Evolutionary conservation across 1,140 invertebrate genomes (phyloP).

Genomic region (Caerostris extrusa): DNA sequence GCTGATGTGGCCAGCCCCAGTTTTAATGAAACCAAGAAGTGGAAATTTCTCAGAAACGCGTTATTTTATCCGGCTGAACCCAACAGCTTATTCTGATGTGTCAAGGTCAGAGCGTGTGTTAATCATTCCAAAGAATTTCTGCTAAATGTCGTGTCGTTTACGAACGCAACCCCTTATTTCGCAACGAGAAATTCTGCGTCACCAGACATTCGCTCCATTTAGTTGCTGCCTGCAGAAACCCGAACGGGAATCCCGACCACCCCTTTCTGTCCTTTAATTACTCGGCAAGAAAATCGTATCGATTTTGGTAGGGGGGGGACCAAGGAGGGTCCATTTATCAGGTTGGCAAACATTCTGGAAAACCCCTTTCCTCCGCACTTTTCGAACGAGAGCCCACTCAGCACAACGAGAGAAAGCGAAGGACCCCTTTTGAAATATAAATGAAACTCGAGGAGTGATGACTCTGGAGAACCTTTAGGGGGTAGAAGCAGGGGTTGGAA

Average conservation of each 20-base stretch:
- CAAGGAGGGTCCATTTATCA: conserved; percentile 11
- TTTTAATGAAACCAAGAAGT: not conserved
- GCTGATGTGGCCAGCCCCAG: too few species aligned
- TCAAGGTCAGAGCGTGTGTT: too few species aligned
- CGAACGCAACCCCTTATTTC: not conserved
- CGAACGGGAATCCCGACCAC: not conserved
- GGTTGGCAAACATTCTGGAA: not conserved
- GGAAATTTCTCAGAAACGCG: not conserved
- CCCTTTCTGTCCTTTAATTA: not conserved
- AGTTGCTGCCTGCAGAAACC: not conserved
- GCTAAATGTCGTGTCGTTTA: too few species aligned
- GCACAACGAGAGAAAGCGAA: not conserved
- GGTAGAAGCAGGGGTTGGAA: not conserved
- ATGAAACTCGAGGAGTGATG: conserved; percentile 34
- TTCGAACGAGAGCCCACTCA: conserved; percentile 6
- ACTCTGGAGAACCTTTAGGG: not conserved
- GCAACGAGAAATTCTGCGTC: not conserved
- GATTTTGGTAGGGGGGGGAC: not conserved
- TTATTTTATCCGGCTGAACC: not conserved
- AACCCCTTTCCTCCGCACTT: conserved; percentile 31
- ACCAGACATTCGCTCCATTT: not conserved
- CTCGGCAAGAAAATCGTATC: conserved; percentile 25
- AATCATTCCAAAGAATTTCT: too few species aligned
- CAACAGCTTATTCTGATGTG: not conserved
- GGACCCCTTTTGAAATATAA: conserved; percentile 29